These are phyloP conservation scores for Myzus persicae DNA, from an alignment of 1,140 invertebrate genomes.

Conservation along the genomic window DNA sequence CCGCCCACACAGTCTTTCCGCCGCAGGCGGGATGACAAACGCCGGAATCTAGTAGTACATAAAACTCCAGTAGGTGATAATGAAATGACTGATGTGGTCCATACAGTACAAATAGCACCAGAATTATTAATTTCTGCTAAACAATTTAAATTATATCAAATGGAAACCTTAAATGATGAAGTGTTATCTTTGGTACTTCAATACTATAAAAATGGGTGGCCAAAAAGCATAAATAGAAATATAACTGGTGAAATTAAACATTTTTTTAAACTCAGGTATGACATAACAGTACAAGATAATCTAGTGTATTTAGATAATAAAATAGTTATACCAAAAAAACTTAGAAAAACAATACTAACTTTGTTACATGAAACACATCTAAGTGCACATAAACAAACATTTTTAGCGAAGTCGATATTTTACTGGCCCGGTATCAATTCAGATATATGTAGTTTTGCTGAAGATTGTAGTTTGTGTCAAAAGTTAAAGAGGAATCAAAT, in stretches of 20 bases:
- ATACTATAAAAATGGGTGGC: neutral
- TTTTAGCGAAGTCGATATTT: slow-evolving; percentile 2
- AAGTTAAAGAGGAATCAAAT: neutral
- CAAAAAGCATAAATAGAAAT: neutral
- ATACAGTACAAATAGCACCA: neutral
- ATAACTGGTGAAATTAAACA: neutral
- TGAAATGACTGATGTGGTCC: neutral
- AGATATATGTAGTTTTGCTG: neutral
- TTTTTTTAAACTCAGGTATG: neutral
- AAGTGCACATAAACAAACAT: slow-evolving; percentile 4
- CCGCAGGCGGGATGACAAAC: too few species aligned
- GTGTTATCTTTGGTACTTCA: too few species aligned
- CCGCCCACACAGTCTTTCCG: too few species aligned
- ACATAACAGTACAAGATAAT: too few species aligned
- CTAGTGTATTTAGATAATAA: too few species aligned
- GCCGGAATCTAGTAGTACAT: too few species aligned
- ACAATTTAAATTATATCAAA: neutral
- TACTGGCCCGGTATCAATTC: neutral
- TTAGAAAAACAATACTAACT: too few species aligned
- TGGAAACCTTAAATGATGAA: too few species aligned
- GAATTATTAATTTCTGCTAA: neutral
- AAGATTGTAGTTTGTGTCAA: neutral
- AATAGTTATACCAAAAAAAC: too few species aligned
- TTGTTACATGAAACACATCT: neutral
- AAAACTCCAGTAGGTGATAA: neutral